Base-by-base conservation (phyloP, 2,888 invertebrate species). In the Macaria liturata region DNA sequence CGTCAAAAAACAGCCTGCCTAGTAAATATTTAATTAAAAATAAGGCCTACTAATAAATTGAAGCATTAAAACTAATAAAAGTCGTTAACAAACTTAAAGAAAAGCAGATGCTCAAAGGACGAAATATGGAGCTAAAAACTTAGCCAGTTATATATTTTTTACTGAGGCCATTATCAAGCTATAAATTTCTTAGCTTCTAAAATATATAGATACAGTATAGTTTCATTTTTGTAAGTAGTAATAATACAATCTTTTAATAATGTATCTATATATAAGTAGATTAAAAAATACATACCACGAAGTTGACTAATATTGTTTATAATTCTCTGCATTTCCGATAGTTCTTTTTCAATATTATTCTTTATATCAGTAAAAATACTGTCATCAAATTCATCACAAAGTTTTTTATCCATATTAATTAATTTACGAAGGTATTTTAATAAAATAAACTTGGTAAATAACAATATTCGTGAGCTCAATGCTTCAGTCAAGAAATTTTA, bases 271-370 rank as follows among this genome's bases (percentile, higher is more conserved):
- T 20, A 20, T 20, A 20, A 20, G 20, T 20, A 20, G 2, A 20
- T 1, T 20, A 20, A 20, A 20, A 20, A 20, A 20, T 20, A 55
- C 46, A 54, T 72, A 87, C 88, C 89, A 83, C 88, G 75, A 79
- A 89, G 83, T 74, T 84, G 84, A 64, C 79, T 88, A 3, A 90
- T 70, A 42, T 70, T 78, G 54, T 90, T 83, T 2, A 82, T 76
- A 48, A 83, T 73, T 74, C 84, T 87, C 71, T 86, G 86, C 67
- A 90, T 68, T 64, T 77, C 76, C 3, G 80, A 76, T 32, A 90
- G 68, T 47, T 84, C 79, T 47, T 77, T 81, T 61, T 86, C 84
- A 49, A 90, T 86, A 8, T 69, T 65, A 37, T 60, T 65, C 70
- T 74, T 79, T 3, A 72, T 68, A 46, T 74, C 77, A 53, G 69